Evolutionary conservation across 2,797 vertebrate species (phyloP).

Genomic region (Enteromius radiatus): DNA sequence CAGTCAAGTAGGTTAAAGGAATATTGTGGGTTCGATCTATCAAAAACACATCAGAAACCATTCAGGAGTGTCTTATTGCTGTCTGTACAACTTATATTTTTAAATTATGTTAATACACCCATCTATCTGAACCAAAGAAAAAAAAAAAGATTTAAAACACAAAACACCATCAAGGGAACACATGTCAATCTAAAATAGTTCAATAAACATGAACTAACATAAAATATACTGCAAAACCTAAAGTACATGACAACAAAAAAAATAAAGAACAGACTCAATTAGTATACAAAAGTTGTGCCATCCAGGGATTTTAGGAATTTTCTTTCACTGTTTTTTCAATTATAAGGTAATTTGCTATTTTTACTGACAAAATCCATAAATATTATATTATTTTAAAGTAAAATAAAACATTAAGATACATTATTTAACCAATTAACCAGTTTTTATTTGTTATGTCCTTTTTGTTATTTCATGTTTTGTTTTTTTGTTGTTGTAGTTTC

Average conservation of each 20-base stretch:
- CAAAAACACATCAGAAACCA: no score
- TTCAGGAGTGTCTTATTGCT: not conserved
- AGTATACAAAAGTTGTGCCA: no score
- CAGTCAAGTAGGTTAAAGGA: conserved; percentile 5
- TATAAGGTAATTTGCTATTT: not conserved
- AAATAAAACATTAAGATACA: not conserved
- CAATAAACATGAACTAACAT: not conserved
- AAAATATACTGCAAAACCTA: not conserved
- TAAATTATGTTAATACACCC: not conserved
- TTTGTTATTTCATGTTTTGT: no score
- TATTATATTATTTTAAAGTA: not conserved
- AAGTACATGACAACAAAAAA: conserved; percentile 4
- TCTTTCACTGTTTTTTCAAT: no score
- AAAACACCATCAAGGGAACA: not conserved
- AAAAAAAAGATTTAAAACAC: not conserved
- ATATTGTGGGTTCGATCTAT: not conserved
- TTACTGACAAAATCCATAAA: not conserved
- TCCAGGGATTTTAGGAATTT: no score
- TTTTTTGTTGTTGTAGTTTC: no score
- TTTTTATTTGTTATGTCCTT: no score
- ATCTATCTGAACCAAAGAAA: not conserved
- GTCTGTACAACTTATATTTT: not conserved
- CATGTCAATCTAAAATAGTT: not conserved
- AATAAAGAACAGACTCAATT: not conserved
- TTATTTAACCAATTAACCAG: not conserved